Evolutionary conservation across 2,797 vertebrate species (phyloP).

Genomic region (Hoplostethus atlanticus): DNA sequence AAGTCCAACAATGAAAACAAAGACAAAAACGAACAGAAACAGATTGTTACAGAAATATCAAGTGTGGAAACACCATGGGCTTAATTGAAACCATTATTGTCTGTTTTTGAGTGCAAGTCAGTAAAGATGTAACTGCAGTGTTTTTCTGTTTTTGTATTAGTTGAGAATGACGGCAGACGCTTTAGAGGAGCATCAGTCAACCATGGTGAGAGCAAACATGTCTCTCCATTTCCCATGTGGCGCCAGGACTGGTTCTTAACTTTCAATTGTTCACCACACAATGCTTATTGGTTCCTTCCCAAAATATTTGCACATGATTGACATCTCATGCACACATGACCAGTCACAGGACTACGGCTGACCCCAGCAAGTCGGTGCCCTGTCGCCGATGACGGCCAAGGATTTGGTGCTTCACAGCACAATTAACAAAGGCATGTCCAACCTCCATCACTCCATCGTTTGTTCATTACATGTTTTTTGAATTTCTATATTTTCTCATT

Average conservation of each 20-base stretch:
- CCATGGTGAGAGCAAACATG: conserved; percentile 59
- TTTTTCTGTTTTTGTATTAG: conserved; percentile 30
- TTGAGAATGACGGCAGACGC: conserved; percentile 43
- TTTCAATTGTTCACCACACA: conserved; percentile 72
- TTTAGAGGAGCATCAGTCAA: conserved; percentile 48
- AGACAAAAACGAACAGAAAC: neutral
- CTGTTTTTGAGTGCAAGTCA: conserved; percentile 7
- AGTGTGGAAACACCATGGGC: neutral
- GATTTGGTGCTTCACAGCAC: conserved; percentile 64
- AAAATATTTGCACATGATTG: conserved; percentile 84
- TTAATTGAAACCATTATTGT: neutral
- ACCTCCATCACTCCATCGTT: conserved; percentile 35
- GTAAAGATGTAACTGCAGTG: conserved; percentile 31
- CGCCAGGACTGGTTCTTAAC: conserved; percentile 61
- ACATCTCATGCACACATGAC: conserved; percentile 79
- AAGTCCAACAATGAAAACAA: conserved; percentile 25
- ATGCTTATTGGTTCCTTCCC: conserved; percentile 75
- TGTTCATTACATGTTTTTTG: conserved; percentile 22
- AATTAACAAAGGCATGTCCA: conserved; percentile 53
- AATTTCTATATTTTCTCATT: conserved; percentile 28
- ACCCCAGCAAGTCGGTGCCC: conserved; percentile 57
- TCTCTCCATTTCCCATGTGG: conserved; percentile 54
- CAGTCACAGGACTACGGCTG: conserved; percentile 74
- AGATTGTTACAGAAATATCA: conserved; percentile 19
- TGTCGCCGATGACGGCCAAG: conserved; percentile 38